These are phyloP conservation scores for Chaitophorus viminalis DNA, from an alignment of 2,888 invertebrate species.

Conservation along the genomic window DNA sequence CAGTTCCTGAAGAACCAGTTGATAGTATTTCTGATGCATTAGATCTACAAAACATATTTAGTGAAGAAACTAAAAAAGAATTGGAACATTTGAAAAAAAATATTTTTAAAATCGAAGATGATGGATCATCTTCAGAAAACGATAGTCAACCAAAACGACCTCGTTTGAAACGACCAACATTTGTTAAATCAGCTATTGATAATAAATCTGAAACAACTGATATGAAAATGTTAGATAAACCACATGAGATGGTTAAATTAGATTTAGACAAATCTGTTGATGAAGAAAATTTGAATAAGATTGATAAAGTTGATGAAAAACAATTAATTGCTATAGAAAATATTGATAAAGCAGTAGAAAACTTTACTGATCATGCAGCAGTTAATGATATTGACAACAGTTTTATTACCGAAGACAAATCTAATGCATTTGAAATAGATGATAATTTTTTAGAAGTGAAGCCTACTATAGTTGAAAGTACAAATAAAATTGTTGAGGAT, in stretches of 20 bases:
- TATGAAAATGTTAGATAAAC: conserved; percentile 1
- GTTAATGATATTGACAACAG: not conserved
- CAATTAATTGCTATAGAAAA: not conserved
- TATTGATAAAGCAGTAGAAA: not conserved
- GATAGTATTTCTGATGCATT: conserved; percentile 29
- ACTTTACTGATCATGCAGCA: not conserved
- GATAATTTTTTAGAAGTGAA: not conserved
- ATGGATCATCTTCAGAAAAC: conserved; percentile 58
- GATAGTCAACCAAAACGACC: conserved; percentile 54
- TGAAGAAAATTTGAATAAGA: conserved; percentile 27
- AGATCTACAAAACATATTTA: conserved; percentile 40
- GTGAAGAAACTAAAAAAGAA: conserved; percentile 59
- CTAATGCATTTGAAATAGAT: not conserved
- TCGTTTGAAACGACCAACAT: conserved; percentile 54
- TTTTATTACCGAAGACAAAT: not conserved
- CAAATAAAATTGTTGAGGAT: not conserved
- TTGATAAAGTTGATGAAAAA: not conserved
- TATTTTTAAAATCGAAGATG: conserved; percentile 58
- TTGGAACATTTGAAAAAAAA: conserved; percentile 55
- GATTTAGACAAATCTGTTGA: conserved; percentile 1
- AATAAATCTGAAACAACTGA: conserved; percentile 25
- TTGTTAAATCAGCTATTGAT: conserved; percentile 36
- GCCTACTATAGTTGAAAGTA: not conserved
- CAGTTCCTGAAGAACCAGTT: conserved; percentile 20
- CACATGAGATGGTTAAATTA: not conserved